phyloP scores from a whole-genome alignment of 1,140 invertebrate genomes.

The Drusus annulatus region DNA sequence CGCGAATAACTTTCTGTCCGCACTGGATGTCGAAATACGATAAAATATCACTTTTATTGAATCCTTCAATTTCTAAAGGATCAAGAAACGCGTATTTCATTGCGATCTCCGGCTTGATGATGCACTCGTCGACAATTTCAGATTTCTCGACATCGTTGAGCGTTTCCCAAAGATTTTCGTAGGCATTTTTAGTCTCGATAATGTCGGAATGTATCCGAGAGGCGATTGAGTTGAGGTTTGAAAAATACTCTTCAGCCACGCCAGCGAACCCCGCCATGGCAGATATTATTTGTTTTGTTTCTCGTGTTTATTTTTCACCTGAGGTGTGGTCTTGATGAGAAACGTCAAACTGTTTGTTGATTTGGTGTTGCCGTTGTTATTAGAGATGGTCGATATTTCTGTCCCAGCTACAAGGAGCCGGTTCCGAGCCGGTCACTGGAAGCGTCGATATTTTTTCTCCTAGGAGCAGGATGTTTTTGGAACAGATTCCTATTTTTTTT shows the following conservation, averaged over 20 bases:
- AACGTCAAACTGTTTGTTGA: slow-evolving; percentile 8
- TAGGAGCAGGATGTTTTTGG: too few species aligned
- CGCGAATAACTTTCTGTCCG: slow-evolving; percentile 64
- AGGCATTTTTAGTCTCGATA: slow-evolving; percentile 76
- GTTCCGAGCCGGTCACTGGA: too few species aligned
- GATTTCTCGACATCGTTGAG: slow-evolving; percentile 79
- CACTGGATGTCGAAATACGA: slow-evolving; percentile 70
- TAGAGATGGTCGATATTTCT: too few species aligned
- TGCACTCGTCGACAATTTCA: slow-evolving; percentile 82
- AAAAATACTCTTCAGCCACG: slow-evolving; percentile 79
- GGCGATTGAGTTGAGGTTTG: slow-evolving; percentile 78
- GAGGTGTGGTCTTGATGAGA: slow-evolving; percentile 16
- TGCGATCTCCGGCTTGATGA: slow-evolving; percentile 82
- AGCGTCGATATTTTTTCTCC: too few species aligned
- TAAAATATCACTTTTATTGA: slow-evolving; percentile 66
- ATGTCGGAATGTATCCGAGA: slow-evolving; percentile 80
- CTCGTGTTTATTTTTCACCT: neutral
- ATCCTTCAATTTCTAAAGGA: slow-evolving; percentile 63
- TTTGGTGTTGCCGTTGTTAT: too few species aligned
- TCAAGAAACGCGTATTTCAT: slow-evolving; percentile 77
- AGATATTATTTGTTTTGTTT: slow-evolving; percentile 22
- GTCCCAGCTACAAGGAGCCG: too few species aligned
- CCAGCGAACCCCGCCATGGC: slow-evolving; percentile 65
- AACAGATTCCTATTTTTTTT: too few species aligned
- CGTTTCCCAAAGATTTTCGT: slow-evolving; percentile 80